phyloP scores from a whole-genome alignment of 2,888 invertebrate genomes.

The Cephonodes hylas region DNA sequence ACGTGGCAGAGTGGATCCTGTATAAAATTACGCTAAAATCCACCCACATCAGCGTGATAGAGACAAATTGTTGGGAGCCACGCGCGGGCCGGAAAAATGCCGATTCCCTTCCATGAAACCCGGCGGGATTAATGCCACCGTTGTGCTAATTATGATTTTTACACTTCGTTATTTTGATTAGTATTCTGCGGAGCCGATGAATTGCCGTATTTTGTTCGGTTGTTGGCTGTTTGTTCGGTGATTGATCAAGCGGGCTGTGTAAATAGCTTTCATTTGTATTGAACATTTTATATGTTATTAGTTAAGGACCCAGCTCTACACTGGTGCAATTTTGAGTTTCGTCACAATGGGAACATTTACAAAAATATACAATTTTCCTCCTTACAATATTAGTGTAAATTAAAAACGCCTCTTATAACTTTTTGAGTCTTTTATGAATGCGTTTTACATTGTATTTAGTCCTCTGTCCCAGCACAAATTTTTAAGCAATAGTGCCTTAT shows the following conservation, averaged over 20 bases:
- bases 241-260: neutral
- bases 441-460: too few relatives aligned
- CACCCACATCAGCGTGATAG: conserved; percentile 22
- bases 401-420: too few relatives aligned
- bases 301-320: too few relatives aligned
- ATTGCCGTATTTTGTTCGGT: neutral
- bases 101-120: conserved; percentile 14
- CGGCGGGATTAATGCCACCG: neutral
- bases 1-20: conserved; percentile 17
- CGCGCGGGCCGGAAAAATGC: conserved; percentile 21
- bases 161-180: neutral
- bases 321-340: too few relatives aligned
- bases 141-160: neutral
- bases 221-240: neutral
- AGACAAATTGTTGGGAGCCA: conserved; percentile 25
- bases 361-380: too few relatives aligned
- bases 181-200: neutral
- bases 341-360: too few relatives aligned
- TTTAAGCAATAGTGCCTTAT: too few relatives aligned
- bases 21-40: conserved; percentile 28
- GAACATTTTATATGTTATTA: too few relatives aligned
- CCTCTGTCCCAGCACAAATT: too few relatives aligned
- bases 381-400: too few relatives aligned
- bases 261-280: neutral
- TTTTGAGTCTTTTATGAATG: too few relatives aligned